Base-by-base conservation (phyloP, 2,888 invertebrate genomes). In the Ecliptopera silaceata region DNA sequence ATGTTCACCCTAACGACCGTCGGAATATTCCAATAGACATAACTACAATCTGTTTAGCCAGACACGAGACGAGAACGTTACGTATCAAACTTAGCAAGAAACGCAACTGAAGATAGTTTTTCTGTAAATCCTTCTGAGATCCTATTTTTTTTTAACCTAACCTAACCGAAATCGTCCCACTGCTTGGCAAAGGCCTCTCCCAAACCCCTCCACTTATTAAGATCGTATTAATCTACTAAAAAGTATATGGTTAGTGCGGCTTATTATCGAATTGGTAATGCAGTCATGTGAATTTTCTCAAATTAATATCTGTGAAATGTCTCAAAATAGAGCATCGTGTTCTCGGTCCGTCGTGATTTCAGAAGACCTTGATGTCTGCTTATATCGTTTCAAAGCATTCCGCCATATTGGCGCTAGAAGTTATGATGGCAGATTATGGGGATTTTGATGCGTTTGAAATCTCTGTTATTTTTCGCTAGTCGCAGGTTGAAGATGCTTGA, bases 11-110 rank as follows among this genome's bases (percentile, higher is more conserved):
- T 79, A 79, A 84, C 78, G 81, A 79, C 74, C 72, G 77, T 64
- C 79, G 75, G 79, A 69, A 73, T 74, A 80, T 82, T 77, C 75
- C 75, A 79, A 80, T 81, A 73, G 74, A 70, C 68, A 70, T 51
- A 39, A 4, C 12, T 36, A 5, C 13, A 46, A 36, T 8, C 10
- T 15, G 4, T 29, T 49, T 12, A n/a, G n/a, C 4, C 11, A n/a
- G 4, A 15, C n/a, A 44, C 54, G 49, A 13, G 31, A 45, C 58
- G 49, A 36, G 12, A 29, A n/a, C 53, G 48, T 42, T 13, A 44
- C 26, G 36, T 34, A 13, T 15, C 10, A n/a, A n/a, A n/a, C n/a
- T n/a, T n/a, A n/a, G 26, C 1, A 26, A 4, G 20, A 20, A 20
- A 4, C 20, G 4, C 20, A 20, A 3, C 20, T 3, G 20, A 2